Evolutionary conservation across 2,797 vertebrate genomes (phyloP).

Genomic region (Caiman crocodilus): DNA sequence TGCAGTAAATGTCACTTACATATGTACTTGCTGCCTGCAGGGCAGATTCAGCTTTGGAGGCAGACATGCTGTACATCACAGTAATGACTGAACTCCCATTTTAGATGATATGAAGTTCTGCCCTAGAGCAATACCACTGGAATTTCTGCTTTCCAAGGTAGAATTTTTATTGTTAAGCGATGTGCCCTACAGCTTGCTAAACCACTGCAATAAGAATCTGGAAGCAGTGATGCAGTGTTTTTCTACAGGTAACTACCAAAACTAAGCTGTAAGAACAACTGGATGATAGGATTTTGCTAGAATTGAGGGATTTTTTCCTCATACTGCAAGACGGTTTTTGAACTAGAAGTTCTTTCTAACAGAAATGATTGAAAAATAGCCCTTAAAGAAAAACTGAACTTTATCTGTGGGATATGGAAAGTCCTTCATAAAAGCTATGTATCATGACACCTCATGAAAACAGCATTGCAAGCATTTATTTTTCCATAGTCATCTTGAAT

Average conservation of each 20-base stretch:
- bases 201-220: background rate
- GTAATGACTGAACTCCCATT: background rate
- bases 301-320: background rate
- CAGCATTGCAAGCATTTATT: fast-evolving
- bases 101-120: background rate
- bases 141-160: conserved; percentile 27
- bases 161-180: background rate
- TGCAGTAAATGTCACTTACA: background rate
- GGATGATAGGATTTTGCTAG: background rate
- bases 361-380: background rate
- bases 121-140: background rate
- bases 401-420: background rate
- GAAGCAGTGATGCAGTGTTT: background rate
- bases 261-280: background rate
- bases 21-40: background rate
- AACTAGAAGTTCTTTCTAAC: background rate
- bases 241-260: background rate
- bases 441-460: background rate
- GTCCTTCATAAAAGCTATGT: background rate
- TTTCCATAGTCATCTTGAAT: background rate
- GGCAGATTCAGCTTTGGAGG: background rate
- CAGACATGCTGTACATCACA: background rate
- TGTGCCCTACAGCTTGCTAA: background rate
- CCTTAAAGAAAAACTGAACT: background rate
- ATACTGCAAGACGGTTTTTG: background rate